Evolutionary conservation across 2,888 invertebrate species (phyloP), one percentile per base, ranked within the genome.

Genomic region (Dascillus cervinus): DNA sequence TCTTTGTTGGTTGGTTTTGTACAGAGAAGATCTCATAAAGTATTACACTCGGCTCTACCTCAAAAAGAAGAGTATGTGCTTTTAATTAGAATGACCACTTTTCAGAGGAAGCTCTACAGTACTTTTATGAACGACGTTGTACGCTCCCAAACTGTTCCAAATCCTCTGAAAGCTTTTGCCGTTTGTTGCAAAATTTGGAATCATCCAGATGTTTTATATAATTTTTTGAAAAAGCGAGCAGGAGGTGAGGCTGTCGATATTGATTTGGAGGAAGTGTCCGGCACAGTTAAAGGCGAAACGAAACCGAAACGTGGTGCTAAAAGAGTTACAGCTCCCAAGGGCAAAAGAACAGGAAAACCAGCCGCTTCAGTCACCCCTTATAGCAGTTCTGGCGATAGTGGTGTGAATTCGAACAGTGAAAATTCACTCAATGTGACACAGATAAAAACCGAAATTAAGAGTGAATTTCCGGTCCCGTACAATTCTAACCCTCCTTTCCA

Each of bases 161-260:
- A 97, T 71, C 96, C 97, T 0, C 69, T 98, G 33, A 95, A 95
- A 65, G 95, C 97, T 2, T 97, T 97, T 64, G 92, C 97, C 11
- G 94, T 97, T 34, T 97, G 97, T 60, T 96, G 95, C 60, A 98
- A 97, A 74, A 91, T 92, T 49, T 92, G 92, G 92, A 92, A 92
- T 60, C 92, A 92, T 65, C 91, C 92, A 0, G 92, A 92, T 60
- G 88, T 92, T 10, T 62, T 92, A 13, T 91, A 88, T 59, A 83
- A 90, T 57, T 90, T 89, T 56, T 63, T 92, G 34, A 82, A 80
- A 55, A 89, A 89, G 58, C 76, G 85, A 24, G 79, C 79, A 39
- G 81, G 82, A 52, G 82, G 80, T 12, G 82, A 81, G 45, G 80
- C 80, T 12, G 78, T 77, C 3, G 89, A 89, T 64, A 71, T 88